phyloP scores from a whole-genome alignment of 2,797 vertebrate species.

The Periophthalmus magnuspinnatus region DNA sequence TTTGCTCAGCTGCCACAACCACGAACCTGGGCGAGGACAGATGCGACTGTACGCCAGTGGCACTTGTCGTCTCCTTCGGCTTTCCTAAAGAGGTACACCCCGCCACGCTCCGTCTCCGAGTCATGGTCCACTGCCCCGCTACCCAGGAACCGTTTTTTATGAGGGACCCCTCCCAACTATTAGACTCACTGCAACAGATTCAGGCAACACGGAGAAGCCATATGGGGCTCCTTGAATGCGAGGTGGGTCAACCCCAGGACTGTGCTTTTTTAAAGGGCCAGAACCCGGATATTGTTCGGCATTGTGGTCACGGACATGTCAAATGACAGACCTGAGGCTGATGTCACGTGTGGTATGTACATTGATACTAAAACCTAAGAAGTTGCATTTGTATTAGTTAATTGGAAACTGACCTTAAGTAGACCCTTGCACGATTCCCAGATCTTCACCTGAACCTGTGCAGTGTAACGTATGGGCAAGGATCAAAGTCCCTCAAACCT shows the following conservation, averaged over 20 bases:
- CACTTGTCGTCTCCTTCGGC: conserved; percentile 51
- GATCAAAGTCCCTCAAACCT: conserved; percentile 61
- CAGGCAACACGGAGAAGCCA: conserved; percentile 56
- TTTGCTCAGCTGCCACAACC: conserved; percentile 72
- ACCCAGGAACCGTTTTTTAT: conserved; percentile 24
- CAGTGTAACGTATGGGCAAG: conserved; percentile 26
- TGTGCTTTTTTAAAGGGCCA: conserved; percentile 81
- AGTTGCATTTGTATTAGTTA: neutral
- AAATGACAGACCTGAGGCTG: conserved; percentile 43
- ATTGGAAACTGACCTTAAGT: neutral
- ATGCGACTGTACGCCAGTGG: conserved; percentile 53
- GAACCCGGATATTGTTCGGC: conserved; percentile 48
- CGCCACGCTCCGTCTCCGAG: conserved; percentile 37
- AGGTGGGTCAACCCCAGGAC: conserved; percentile 47
- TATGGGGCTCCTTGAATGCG: conserved; percentile 56
- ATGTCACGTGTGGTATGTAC: neutral
- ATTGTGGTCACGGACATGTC: conserved; percentile 40
- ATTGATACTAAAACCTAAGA: neutral
- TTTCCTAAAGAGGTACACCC: conserved; percentile 31
- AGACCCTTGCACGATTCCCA: neutral
- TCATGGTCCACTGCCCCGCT: conserved; percentile 55
- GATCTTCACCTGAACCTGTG: neutral
- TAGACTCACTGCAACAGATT: conserved; percentile 19
- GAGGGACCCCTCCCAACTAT: conserved; percentile 28
- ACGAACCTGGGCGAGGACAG: conserved; percentile 64